phyloP scores from a whole-genome alignment of 1,140 invertebrate species.

The Gonatopus flavifemur region DNA sequence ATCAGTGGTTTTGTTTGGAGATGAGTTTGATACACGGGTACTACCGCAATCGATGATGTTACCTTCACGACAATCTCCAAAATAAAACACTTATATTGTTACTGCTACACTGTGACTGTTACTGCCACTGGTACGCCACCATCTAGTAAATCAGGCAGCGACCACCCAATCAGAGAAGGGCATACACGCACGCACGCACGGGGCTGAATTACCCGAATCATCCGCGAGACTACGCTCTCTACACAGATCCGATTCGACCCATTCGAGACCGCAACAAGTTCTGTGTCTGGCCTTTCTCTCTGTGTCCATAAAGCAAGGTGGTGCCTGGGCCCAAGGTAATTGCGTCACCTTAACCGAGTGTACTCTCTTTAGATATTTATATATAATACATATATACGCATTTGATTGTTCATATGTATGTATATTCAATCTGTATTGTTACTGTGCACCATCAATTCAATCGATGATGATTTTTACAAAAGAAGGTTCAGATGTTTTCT shows the following conservation, averaged over 20 bases:
- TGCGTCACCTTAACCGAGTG: conserved; percentile 61
- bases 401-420: conserved; percentile 41
- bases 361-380: conserved; percentile 54
- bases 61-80: conserved; percentile 11
- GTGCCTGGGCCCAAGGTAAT: conserved; percentile 60
- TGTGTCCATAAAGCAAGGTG: conserved; percentile 60
- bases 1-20: too few relatives aligned
- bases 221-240: conserved; percentile 51
- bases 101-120: conserved; percentile 35
- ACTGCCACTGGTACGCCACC: conserved; percentile 46
- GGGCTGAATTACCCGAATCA: conserved; percentile 49
- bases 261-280: conserved; percentile 51
- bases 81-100: conserved; percentile 19
- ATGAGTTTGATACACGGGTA: too few relatives aligned
- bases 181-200: too few relatives aligned
- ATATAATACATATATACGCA: conserved; percentile 35
- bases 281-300: conserved; percentile 58
- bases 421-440: conserved; percentile 20
- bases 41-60: conserved; percentile 9
- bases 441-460: conserved; percentile 27
- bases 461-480: too few relatives aligned
- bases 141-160: conserved; percentile 51
- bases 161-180: conserved; percentile 46
- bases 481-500: conserved; percentile 24
- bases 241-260: conserved; percentile 53